phyloP scores from a whole-genome alignment of 2,888 invertebrate species.

The Diplazon laetatorius region DNA sequence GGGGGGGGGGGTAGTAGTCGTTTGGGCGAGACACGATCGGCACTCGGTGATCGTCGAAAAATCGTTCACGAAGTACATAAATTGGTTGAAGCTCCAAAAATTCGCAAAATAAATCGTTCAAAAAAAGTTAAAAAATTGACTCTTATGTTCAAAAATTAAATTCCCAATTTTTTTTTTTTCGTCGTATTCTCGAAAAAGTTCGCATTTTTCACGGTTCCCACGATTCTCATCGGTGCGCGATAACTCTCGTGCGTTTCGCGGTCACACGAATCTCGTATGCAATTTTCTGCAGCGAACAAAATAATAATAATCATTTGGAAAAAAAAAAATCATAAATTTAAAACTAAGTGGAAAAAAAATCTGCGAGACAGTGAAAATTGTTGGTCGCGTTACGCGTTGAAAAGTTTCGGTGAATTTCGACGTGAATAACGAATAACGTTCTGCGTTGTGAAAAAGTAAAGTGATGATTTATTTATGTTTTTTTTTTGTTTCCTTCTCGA shows the following conservation, averaged over 20 bases:
- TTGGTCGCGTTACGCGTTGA: constrained; percentile 21
- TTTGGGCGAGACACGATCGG: no score
- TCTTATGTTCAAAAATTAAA: no score
- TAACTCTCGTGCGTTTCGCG: background rate
- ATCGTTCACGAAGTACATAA: no score
- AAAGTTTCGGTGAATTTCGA: constrained; percentile 6
- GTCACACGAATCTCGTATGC: background rate
- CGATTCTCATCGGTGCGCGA: constrained; percentile 9
- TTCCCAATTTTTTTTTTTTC: no score
- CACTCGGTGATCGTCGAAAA: no score
- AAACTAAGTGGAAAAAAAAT: background rate
- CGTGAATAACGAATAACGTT: background rate
- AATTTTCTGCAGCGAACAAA: background rate
- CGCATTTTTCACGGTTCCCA: background rate
- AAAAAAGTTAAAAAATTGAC: no score
- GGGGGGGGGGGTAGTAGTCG: no score
- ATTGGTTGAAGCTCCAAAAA: no score
- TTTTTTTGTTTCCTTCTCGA: background rate
- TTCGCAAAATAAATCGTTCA: no score
- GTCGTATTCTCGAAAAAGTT: background rate
- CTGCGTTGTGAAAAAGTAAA: background rate
- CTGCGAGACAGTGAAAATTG: constrained; percentile 12
- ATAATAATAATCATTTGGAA: background rate
- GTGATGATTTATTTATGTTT: background rate
- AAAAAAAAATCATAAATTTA: background rate